Evolutionary conservation across 2,797 vertebrate species (phyloP).

Genomic region (Pampus argenteus): DNA sequence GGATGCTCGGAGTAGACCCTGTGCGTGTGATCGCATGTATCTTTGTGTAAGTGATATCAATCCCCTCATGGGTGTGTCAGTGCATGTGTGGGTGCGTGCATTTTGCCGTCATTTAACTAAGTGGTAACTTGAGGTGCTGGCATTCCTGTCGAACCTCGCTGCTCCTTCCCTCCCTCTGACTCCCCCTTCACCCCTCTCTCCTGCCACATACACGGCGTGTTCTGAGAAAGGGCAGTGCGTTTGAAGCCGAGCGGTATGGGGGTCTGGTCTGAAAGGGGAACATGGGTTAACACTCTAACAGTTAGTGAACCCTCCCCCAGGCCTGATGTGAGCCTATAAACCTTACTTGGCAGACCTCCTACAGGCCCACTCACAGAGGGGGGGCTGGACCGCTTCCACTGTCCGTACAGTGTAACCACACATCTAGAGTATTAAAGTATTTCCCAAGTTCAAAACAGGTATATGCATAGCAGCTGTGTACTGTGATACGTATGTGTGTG

Average conservation of each 20-base stretch:
- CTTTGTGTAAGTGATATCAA: slow-evolving; percentile 41
- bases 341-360: slow-evolving; percentile 48
- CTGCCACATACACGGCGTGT: slow-evolving; percentile 79
- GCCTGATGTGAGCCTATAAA: slow-evolving; percentile 51
- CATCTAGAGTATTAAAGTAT: slow-evolving; percentile 13
- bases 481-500: no score
- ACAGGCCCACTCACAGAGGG: slow-evolving; percentile 28
- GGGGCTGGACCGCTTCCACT: slow-evolving; percentile 24
- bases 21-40: slow-evolving; percentile 2
- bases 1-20: slow-evolving; percentile 24
- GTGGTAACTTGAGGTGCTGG: slow-evolving; percentile 80
- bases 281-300: slow-evolving; percentile 73
- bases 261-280: slow-evolving; percentile 83
- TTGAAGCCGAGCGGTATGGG: slow-evolving; percentile 83
- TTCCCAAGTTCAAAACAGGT: slow-evolving; percentile 24
- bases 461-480: neutral
- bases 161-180: slow-evolving; percentile 50
- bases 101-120: slow-evolving; percentile 68
- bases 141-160: slow-evolving; percentile 78
- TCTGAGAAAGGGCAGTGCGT: slow-evolving; percentile 84
- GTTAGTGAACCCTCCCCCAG: slow-evolving; percentile 42
- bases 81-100: slow-evolving; percentile 48
- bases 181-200: slow-evolving; percentile 48
- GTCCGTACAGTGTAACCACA: slow-evolving; percentile 21
- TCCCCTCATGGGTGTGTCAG: slow-evolving; percentile 63